Base-by-base conservation (phyloP, 2,888 invertebrate species). In the Kryphioiulus occultus region DNA sequence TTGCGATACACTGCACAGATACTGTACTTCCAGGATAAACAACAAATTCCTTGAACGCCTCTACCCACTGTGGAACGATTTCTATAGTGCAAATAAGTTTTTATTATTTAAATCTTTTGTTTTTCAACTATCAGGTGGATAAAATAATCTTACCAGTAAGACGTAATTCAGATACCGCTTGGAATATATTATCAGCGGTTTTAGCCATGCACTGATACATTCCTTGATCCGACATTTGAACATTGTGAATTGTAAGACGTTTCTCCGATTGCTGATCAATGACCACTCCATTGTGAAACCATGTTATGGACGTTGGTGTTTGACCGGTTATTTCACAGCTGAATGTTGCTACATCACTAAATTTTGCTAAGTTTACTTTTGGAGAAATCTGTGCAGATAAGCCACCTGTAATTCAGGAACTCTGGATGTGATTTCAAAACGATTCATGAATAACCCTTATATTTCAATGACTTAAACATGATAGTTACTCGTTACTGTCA, bases 171-270 rank as follows among this genome's bases (percentile, higher is more conserved):
- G 87, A 83, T 47, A 32, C 1, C 0, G 84, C 87, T 59, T 87
- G 87, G 19, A 82, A 26, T 26, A n/a, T 32, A 30, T 26, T 4
- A 39, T 12, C 19, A 26, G 10, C 26, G 26, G 22, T 85, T 85
- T 87, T 53, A n/a, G 32, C 87, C 15, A 87, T 87, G 53, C 87
- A 87, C 35, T 87, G 87, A 12, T 85, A 87, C 68, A 87, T 84
- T 83, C 87, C 87, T 32, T 85, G 82, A 47, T 87, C 85, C 1
- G 44, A 47, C 19, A 85, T 22, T 85, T 87, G 84, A 83, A 87
- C 30, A 17, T 42, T 19, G 5, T 44, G 22, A 3, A 87, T 47
- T 32, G 9, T 35, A 19, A 87, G 47, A 26, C 10, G 22, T 47
- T 44, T 30, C 12, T 22, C 87, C 22, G 26, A 30, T 87, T 42